Evolutionary conservation across 2,888 invertebrate species (phyloP).

Genomic region (Tetranychus truncatus): DNA sequence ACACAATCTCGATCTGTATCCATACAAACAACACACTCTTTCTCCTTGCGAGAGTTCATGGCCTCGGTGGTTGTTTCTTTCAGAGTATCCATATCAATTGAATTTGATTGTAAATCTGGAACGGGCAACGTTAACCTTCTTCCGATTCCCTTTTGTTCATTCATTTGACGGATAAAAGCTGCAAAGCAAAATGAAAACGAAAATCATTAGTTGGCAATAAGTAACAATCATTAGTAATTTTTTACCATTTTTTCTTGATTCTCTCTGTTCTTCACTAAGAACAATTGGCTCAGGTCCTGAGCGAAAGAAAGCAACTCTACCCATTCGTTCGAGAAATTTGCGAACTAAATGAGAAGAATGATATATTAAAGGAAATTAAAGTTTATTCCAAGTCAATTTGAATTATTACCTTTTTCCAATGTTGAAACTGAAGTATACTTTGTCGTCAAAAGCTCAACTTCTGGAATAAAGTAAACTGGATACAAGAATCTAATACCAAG

Average conservation of each 20-base stretch:
- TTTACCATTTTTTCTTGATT: conserved; percentile 33
- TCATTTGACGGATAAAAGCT: conserved; percentile 19
- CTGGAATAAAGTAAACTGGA: conserved; percentile 37
- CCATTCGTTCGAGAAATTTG: conserved; percentile 34
- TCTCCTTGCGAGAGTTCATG: conserved; percentile 28
- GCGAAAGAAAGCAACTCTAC: conserved; percentile 36
- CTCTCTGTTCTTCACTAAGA: conserved; percentile 35
- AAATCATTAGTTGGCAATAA: neutral
- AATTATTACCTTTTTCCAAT: conserved; percentile 28
- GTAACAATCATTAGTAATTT: neutral
- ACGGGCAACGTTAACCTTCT: conserved; percentile 19
- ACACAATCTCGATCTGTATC: conserved; percentile 31
- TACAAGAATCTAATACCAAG: conserved; percentile 36
- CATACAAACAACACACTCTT: conserved; percentile 38
- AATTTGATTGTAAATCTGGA: conserved; percentile 20
- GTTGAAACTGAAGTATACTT: conserved; percentile 31
- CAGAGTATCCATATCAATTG: conserved; percentile 2
- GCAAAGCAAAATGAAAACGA: neutral
- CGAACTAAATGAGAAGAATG: conserved; percentile 29
- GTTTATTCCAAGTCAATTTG: neutral
- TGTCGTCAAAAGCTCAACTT: conserved; percentile 29
- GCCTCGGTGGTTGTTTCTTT: conserved; percentile 15
- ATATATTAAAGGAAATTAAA: neutral
- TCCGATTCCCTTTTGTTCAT: conserved; percentile 18
- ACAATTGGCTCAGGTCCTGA: conserved; percentile 35